Evolutionary conservation across 2,888 invertebrate species (phyloP), one percentile per base, ranked within the genome.

Genomic region (Stenurella melanura): DNA sequence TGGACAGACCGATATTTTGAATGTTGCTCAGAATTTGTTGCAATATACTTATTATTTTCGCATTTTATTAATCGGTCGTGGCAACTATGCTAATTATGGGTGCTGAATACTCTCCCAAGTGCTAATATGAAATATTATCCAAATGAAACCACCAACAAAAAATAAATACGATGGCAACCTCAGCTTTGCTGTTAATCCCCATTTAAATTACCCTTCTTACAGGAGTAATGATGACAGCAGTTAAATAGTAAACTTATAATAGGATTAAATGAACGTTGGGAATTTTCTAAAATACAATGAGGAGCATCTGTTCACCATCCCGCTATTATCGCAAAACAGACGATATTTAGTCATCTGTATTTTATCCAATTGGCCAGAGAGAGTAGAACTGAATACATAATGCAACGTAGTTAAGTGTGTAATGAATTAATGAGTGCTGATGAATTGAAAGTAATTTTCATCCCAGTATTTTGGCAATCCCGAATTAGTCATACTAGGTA

Each of bases 211-310:
- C 50, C 50, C 50, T n/a, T 50, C n/a, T n/a, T 15, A 42, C 1
- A 12, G 42, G 42, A 42, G 42, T 9, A 42, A 12, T 50, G 50
- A 50, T 50, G 50, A 50, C 50, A 50, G 50, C n/a, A 50, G 50
- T n/a, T 50, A 34, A 34, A 34, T 34, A 42, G 42, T 42, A 64
- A 64, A 64, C 19, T 64, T 64, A 64, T 64, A 64, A 64, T 64
- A 42, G 64, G 64, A 64, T 64, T 64, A 64, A 64, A 64, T 64
- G 64, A 64, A 64, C 64, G 19, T 5, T 42, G 70, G 70, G 70
- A 34, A 60, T 70, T 70, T 60, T 42, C 58, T 34, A 60, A 60
- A 58, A 21, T n/a, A 10, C 19, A 26, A 50, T 60, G 21, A 26
- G 21, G 0, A 17, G 19, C 70, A 70, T 60, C 70, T 70, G 70